phyloP scores from a whole-genome alignment of 64 coral and sea anemone species.

The Montipora foliosa region DNA sequence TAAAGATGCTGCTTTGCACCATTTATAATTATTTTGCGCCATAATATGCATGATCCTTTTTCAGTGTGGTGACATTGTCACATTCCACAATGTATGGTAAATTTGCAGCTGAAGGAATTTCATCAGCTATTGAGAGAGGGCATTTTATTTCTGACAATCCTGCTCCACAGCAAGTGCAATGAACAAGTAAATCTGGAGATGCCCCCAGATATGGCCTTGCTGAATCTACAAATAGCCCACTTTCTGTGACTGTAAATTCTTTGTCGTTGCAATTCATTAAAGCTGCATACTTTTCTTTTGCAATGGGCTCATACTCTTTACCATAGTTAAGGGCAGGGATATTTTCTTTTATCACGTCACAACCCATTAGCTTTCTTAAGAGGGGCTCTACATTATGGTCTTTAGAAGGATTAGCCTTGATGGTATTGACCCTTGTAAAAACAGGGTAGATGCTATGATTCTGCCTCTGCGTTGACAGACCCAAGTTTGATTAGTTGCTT shows the following conservation, averaged over 20 bases:
- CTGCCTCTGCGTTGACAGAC: not conserved
- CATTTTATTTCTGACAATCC: too few relatives aligned
- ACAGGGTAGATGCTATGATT: slow-evolving; percentile 41
- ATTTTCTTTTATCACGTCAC: not conserved
- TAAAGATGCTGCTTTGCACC: slow-evolving; percentile 28
- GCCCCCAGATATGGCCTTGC: slow-evolving; percentile 44
- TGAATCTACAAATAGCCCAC: slow-evolving; percentile 64
- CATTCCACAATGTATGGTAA: too few relatives aligned
- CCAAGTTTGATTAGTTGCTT: not conserved
- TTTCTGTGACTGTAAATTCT: not conserved
- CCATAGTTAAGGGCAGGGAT: slow-evolving; percentile 12
- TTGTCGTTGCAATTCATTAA: not conserved
- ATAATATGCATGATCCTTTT: slow-evolving; percentile 28
- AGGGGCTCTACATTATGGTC: slow-evolving; percentile 2
- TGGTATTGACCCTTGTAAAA: slow-evolving; percentile 22
- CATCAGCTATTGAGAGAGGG: too few relatives aligned
- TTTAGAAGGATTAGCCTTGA: slow-evolving; percentile 10
- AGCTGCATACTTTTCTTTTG: slow-evolving; percentile 14
- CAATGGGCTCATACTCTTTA: slow-evolving; percentile 10
- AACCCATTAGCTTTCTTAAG: slow-evolving; percentile 24
- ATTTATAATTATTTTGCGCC: slow-evolving; percentile 8
- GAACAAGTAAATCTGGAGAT: slow-evolving; percentile 63
- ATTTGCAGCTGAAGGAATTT: too few relatives aligned
- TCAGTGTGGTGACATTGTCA: too few relatives aligned
- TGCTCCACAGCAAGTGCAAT: too few relatives aligned